These are phyloP conservation scores for Phymanthus crucifer DNA, from an alignment of 92 coral and sea anemone genomes.

Conservation along the genomic window DNA sequence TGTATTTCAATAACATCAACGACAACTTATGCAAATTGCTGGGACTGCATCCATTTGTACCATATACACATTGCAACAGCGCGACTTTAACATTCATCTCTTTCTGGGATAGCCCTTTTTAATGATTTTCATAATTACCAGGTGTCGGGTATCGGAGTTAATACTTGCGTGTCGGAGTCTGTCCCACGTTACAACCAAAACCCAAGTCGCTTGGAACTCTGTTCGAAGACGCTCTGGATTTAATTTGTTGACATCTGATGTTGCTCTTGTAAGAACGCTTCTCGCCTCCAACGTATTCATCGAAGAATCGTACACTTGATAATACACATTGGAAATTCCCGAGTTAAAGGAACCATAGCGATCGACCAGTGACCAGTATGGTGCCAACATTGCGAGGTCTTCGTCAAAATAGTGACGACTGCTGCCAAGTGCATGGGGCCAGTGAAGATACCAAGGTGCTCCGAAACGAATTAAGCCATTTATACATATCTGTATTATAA, in stretches of 20 bases:
- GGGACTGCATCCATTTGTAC: no score
- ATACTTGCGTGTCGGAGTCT: conserved; percentile 13
- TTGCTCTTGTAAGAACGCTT: conserved; percentile 19
- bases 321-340: conserved; percentile 27
- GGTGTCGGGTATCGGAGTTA: not conserved
- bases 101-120: no score
- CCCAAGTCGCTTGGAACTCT: conserved; percentile 43
- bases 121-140: not conserved
- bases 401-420: conserved; percentile 4
- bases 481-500: conserved; percentile 24
- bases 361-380: conserved; percentile 36
- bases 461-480: conserved; percentile 38
- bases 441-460: not conserved
- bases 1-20: no score
- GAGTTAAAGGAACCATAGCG: not conserved
- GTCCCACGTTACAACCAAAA: conserved; percentile 47
- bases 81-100: no score
- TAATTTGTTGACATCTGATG: conserved; percentile 22
- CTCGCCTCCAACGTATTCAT: not conserved
- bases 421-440: conserved; percentile 40
- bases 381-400: conserved; percentile 28
- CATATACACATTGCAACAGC: no score
- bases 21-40: no score
- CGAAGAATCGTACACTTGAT: conserved; percentile 22
- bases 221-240: conserved; percentile 27